These are phyloP conservation scores for Spinus pinus DNA, from an alignment of 2,797 vertebrate species.

Conservation along the genomic window DNA sequence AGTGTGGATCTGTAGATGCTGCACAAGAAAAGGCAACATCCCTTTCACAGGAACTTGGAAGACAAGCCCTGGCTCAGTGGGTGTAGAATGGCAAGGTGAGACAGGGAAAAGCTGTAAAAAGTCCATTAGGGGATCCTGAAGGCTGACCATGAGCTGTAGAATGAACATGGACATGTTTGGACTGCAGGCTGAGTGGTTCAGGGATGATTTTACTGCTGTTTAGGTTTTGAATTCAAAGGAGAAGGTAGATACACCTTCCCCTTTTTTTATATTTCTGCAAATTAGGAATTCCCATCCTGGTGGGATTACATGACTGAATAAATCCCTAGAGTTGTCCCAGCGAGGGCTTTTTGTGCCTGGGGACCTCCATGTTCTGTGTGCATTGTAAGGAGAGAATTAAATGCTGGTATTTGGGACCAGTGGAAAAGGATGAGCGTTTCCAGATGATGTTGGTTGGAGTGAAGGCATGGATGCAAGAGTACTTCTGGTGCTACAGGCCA, in stretches of 20 bases:
- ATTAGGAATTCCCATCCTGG: neutral
- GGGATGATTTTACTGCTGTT: neutral
- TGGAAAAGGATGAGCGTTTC: neutral
- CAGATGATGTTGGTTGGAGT: neutral
- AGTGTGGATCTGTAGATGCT: neutral
- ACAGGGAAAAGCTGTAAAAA: neutral
- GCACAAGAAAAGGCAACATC: neutral
- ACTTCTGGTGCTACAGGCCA: neutral
- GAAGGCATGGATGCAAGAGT: neutral
- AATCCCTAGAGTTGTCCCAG: neutral
- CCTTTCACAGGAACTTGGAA: neutral
- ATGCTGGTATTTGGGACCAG: neutral
- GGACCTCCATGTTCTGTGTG: neutral
- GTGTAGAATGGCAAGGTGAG: accelerated
- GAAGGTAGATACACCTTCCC: neutral
- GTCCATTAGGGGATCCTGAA: neutral
- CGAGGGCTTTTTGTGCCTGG: neutral
- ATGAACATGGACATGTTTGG: neutral
- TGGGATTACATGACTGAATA: neutral
- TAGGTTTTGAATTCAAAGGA: neutral
- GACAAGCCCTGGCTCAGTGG: neutral
- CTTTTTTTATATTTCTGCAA: neutral
- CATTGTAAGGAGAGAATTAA: neutral
- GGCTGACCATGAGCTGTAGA: neutral
- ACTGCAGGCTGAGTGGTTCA: neutral